These are phyloP conservation scores for Chauna torquata DNA, from an alignment of 2,113 vertebrate species.

Conservation along the genomic window DNA sequence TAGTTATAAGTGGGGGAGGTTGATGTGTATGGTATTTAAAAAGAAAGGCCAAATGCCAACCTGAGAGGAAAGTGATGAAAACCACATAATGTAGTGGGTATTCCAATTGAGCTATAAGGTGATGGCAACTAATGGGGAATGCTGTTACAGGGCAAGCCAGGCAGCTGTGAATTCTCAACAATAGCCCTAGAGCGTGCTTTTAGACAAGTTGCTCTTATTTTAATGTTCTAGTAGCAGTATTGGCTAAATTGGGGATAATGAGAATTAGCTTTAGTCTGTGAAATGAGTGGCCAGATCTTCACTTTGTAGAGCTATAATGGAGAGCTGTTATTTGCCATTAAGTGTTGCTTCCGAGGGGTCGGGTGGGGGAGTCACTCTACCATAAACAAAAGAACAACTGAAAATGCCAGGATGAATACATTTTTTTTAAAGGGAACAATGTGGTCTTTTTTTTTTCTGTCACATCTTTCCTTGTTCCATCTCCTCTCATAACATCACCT, in stretches of 20 bases:
- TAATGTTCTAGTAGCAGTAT: background rate
- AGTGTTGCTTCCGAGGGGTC: background rate
- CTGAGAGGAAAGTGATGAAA: background rate
- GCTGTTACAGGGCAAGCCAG: background rate
- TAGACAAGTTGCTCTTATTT: background rate
- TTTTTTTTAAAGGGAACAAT: background rate
- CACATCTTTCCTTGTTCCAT: background rate
- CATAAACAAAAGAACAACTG: background rate
- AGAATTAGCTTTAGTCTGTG: background rate
- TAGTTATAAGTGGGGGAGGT: background rate
- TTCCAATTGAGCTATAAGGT: background rate
- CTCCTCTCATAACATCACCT: background rate
- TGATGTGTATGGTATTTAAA: background rate
- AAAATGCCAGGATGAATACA: background rate
- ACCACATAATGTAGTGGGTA: background rate
- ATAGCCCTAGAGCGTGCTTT: background rate
- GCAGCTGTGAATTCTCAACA: background rate
- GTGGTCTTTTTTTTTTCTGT: background rate
- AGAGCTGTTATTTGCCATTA: background rate
- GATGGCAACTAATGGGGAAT: background rate
- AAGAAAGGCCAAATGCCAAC: slow-evolving; percentile 15
- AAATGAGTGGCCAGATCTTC: background rate
- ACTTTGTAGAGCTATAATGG: background rate
- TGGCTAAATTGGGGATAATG: background rate
- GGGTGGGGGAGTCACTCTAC: background rate